Percentiles rank a stretch among this genome's conserved stretches.
Conservation (phyloP, 1,140 invertebrate species). For the Sarcophaga bullata region DNA sequence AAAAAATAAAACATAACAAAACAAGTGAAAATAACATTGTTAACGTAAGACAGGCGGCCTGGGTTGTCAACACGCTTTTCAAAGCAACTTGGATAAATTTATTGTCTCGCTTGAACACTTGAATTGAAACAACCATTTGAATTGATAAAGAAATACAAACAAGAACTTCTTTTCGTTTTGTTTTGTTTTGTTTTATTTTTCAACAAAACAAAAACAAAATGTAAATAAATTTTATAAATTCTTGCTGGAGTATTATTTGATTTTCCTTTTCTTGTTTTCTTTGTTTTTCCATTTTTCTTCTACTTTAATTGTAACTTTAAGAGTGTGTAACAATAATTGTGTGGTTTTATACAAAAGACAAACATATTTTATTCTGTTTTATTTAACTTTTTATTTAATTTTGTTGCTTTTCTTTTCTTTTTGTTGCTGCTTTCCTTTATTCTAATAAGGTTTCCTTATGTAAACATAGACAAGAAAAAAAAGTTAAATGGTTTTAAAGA, state of each 20-base stretch:
- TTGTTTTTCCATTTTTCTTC: not conserved
- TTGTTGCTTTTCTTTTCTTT: too few species aligned
- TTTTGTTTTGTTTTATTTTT: not conserved
- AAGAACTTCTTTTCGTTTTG: too few species aligned
- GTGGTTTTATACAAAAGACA: not conserved
- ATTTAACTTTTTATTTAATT: not conserved
- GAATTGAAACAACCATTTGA: conserved; percentile 2
- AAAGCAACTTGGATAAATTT: not conserved
- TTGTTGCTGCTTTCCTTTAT: not conserved
- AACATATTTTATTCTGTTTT: not conserved
- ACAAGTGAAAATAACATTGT: not conserved
- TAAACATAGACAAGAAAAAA: not conserved
- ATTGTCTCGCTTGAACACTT: conserved; percentile 2
- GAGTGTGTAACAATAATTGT: not conserved
- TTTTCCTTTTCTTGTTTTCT: not conserved
- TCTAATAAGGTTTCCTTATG: conserved; percentile 1
- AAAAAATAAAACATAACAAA: too few species aligned
- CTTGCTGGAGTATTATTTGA: not conserved
- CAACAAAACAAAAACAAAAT: not conserved
- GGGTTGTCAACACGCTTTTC: not conserved
- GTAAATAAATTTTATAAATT: conserved; percentile 2
- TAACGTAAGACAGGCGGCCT: conserved; percentile 6
- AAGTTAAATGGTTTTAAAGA: not conserved
- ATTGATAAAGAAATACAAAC: not conserved
- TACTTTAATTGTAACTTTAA: too few species aligned